Percentiles rank a stretch among this genome's conserved stretches.
phyloP scores from a whole-genome alignment of 2,113 vertebrate species.

The Dipodomys merriami region DNA sequence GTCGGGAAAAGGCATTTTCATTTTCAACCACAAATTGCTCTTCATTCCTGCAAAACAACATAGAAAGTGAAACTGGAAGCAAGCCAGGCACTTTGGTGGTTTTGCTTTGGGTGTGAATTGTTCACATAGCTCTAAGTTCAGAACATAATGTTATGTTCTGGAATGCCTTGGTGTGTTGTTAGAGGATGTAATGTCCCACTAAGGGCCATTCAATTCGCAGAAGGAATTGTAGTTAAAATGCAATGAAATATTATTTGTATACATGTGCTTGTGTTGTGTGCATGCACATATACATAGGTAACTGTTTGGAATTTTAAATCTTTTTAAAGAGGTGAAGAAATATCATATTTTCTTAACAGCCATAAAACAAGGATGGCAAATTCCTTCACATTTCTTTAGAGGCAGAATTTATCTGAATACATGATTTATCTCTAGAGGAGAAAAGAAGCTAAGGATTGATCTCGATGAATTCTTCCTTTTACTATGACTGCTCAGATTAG shows the following conservation, averaged over 20 bases:
- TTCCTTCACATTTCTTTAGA: slow-evolving; percentile 7
- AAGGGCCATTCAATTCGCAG: slow-evolving; percentile 47
- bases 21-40: slow-evolving; percentile 71
- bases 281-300: neutral
- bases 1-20: slow-evolving; percentile 62
- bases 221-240: slow-evolving; percentile 44
- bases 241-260: neutral
- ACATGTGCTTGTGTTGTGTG: neutral
- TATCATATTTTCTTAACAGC: neutral
- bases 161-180: slow-evolving; percentile 27
- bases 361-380: neutral
- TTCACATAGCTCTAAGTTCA: slow-evolving; percentile 66
- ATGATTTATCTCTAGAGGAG: neutral
- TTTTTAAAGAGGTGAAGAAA: slow-evolving; percentile 13
- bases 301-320: neutral
- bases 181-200: neutral
- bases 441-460: neutral
- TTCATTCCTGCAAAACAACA: slow-evolving; percentile 61
- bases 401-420: neutral
- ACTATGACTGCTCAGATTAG: neutral
- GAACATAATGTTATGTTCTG: slow-evolving; percentile 58
- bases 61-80: slow-evolving; percentile 67
- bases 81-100: slow-evolving; percentile 59
- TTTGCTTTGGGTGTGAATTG: slow-evolving; percentile 73
- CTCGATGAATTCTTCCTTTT: neutral